A percentile compares a stretch with the other conserved stretches of the same genome.
Evolutionary conservation across 2,888 invertebrate genomes (phyloP).

Genomic region (Eutolmus rufibarbis): DNA sequence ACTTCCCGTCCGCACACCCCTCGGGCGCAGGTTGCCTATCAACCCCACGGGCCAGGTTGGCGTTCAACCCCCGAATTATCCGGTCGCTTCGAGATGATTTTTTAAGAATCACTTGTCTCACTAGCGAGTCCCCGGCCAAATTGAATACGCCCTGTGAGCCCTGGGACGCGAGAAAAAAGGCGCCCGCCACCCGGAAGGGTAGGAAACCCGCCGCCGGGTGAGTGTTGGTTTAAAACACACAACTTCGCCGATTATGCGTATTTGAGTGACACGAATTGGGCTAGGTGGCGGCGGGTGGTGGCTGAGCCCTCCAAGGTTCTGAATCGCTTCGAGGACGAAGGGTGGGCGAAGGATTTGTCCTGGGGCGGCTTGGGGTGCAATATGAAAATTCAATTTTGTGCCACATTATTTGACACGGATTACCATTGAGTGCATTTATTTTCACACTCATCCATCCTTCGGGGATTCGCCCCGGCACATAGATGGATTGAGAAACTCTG

Average conservation of each 20-base stretch:
- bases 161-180: background rate
- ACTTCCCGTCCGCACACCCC: constrained; percentile 18
- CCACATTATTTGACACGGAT: constrained; percentile 53
- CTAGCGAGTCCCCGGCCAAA: background rate
- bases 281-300: background rate
- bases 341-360: constrained; percentile 33
- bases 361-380: constrained; percentile 45
- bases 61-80: constrained; percentile 21
- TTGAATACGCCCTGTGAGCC: constrained; percentile 5
- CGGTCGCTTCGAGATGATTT: constrained; percentile 26
- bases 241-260: constrained; percentile 45
- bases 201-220: constrained; percentile 5
- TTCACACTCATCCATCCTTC: constrained; percentile 5
- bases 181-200: constrained; percentile 17
- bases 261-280: constrained; percentile 45
- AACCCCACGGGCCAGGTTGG: background rate
- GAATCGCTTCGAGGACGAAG: background rate
- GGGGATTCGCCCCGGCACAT: background rate
- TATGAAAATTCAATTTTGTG: constrained; percentile 63
- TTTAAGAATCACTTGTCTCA: constrained; percentile 44
- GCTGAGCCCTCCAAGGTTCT: background rate
- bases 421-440: constrained; percentile 40
- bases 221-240: constrained; percentile 42
- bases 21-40: constrained; percentile 35
- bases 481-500: background rate